These are phyloP conservation scores for Geopemphigus sp. DNA, from an alignment of 1,140 invertebrate genomes.

Conservation along the genomic window DNA sequence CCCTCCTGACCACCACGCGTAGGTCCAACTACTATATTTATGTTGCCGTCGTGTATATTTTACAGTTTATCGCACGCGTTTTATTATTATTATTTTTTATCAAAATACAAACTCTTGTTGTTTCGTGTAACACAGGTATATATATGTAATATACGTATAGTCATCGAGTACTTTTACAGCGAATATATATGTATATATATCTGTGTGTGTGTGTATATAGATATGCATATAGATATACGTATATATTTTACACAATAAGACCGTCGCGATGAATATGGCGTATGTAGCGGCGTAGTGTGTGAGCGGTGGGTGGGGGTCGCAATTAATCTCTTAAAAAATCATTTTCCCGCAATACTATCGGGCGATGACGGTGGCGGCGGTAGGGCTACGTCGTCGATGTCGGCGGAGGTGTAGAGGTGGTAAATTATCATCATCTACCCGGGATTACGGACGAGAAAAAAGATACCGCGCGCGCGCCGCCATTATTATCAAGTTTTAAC, in stretches of 20 bases:
- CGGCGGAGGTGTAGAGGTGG: not conserved
- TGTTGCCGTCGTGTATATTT: no score
- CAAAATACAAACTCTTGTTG: no score
- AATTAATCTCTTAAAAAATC: constrained; percentile 40
- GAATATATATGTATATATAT: not conserved
- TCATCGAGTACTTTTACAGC: not conserved
- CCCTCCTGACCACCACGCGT: no score
- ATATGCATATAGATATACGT: not conserved
- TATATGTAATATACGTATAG: not conserved
- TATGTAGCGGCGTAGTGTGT: no score
- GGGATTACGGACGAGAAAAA: constrained; percentile 21
- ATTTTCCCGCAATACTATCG: constrained; percentile 26
- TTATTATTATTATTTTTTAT: no score
- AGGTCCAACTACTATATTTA: no score
- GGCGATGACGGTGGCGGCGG: not conserved
- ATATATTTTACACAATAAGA: not conserved
- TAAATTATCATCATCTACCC: constrained; percentile 34
- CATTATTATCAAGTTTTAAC: constrained; percentile 45
- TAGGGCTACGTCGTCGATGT: not conserved
- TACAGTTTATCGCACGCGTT: no score
- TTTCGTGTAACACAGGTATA: no score
- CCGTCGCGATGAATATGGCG: not conserved
- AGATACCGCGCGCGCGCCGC: constrained; percentile 10
- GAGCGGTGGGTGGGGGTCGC: not conserved
- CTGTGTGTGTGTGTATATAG: not conserved